Evolutionary conservation across 2,113 vertebrate species (phyloP), one percentile per base, ranked within the genome.

Genomic region (Capricornis sumatraensis): DNA sequence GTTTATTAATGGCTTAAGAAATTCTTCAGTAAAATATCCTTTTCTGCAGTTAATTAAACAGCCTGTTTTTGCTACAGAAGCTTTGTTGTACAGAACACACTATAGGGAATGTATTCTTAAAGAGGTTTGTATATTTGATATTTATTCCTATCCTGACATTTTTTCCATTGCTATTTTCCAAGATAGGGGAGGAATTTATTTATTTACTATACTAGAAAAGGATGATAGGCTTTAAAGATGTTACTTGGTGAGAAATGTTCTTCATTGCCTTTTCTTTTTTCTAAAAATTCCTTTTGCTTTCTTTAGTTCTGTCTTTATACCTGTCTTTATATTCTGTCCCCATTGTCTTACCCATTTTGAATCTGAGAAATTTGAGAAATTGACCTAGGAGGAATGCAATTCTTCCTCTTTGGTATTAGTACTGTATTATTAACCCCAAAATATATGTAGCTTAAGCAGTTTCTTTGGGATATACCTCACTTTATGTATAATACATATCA

Each of bases 261-360:
- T 55, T 50, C 6, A 30, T 11, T 89, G 27, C 10, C 50, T 76
- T 95, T 67, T 92, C 43, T 53, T 43, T 94, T 52, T 87, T 50
- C 71, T 76, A 87, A 87, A 92, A 83, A 50, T 89, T 79, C 0
- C 19, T 6, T 84, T 95, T 91, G 5, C 33, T 64, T 11, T 86
- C 30, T 91, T 79, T 52, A 78, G 9, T 78, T 89, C 71, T 76
- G 71, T 76, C 21, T 76, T 40, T 74, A 74, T 74, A 71, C 64
- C 12, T 81, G 1, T 94, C 11, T 91, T 1, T 93, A 86, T 79
- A 64, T 17, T 74, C 36, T 40, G 36, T 92, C 25, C 55, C 25
- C 17, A 11, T 93, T 93, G 13, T 40, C 71, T 94, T 64, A 87
- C 9, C 33, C 25, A 81, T 97, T 98, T 96, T 88, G 58, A 91